Evolutionary conservation across 2,113 vertebrate genomes (phyloP), one percentile per base, ranked within the genome.

Genomic region (Elephantulus edwardii): DNA sequence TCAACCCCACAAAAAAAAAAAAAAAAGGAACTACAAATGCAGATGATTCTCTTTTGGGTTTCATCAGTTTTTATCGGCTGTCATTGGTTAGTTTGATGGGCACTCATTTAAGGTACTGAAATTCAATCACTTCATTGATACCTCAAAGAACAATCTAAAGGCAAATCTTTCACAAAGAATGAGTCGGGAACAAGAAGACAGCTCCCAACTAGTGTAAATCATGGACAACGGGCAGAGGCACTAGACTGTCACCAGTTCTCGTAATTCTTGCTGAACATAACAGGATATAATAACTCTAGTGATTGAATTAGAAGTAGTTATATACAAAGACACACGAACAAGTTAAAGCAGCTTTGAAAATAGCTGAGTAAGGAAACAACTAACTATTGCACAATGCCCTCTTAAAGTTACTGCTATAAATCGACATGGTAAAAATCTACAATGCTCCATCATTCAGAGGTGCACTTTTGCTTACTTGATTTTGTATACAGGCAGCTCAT

Each of bases 371-470:
- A 88, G 96, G 96, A 97, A 97, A 97, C 96, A 97, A 97, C 97
- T 98, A 98, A 96, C 98, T 98, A 98, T 98, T 98, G 98, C 98
- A 98, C 98, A 97, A 97, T 98, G 97, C 98, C 98, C 98, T 98
- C 97, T 97, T 97, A 98, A 97, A 97, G 95, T 97, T 97, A 97
- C 97, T 95, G 97, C 97, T 97, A 97, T 96, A 95, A 97, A 97
- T 97, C 86, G 93, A 95, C 62, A 95, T 83, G 96, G 95, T 96
- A 96, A 96, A 68, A 89, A 92, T 91, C 96, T 96, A 96, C 96
- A 97, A 97, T 95, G 97, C 95, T 97, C 97, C 95, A 90, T 96
- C 92, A 97, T 91, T 96, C 95, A 97, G 96, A 97, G 95, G 91
- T 9, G 96, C 92, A 90, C n/a, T 97, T 97, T 97, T 97, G 97